phyloP scores from a whole-genome alignment of 2,888 invertebrate species.

The Anodontia alba region DNA sequence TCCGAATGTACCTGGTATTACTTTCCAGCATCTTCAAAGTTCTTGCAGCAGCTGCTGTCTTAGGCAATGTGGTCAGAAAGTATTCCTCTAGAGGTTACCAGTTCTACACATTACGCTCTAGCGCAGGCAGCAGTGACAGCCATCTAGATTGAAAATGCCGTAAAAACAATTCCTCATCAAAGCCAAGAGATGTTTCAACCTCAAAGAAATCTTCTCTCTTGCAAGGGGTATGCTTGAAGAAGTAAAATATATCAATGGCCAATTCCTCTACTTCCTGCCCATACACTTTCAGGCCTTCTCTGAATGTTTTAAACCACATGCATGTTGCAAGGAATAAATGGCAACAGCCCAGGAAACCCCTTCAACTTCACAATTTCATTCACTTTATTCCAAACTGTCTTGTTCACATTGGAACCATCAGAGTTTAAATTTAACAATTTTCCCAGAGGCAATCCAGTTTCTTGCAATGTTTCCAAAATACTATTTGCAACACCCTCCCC shows the following conservation, averaged over 20 bases:
- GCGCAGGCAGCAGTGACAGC: slow-evolving; percentile 51
- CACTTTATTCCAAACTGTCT: slow-evolving; percentile 48
- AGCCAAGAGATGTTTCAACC: slow-evolving; percentile 29
- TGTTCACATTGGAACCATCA: slow-evolving; percentile 67
- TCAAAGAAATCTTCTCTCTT: slow-evolving; percentile 55
- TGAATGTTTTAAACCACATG: slow-evolving; percentile 55
- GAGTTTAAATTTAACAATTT: slow-evolving; percentile 36
- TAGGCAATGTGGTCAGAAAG: no score
- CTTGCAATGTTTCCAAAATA: slow-evolving; percentile 42
- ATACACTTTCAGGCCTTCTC: no score
- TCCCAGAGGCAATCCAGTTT: slow-evolving; percentile 31
- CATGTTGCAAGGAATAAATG: slow-evolving; percentile 49
- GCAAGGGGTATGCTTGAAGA: no score
- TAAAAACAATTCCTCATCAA: slow-evolving; percentile 52
- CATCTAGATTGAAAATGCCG: slow-evolving; percentile 53
- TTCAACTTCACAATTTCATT: slow-evolving; percentile 37
- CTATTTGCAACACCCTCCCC: slow-evolving; percentile 33
- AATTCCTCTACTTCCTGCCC: no score
- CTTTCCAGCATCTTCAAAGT: no score
- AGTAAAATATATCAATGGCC: no score
- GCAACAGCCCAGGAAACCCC: slow-evolving; percentile 46
- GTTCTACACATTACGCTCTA: slow-evolving; percentile 43
- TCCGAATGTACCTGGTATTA: no score
- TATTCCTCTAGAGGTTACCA: no score
- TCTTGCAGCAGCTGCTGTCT: no score